Percentiles rank a stretch among this genome's conserved stretches.
Evolutionary conservation across 2,113 vertebrate species (phyloP).

Genomic region (Podocnemis expansa): DNA sequence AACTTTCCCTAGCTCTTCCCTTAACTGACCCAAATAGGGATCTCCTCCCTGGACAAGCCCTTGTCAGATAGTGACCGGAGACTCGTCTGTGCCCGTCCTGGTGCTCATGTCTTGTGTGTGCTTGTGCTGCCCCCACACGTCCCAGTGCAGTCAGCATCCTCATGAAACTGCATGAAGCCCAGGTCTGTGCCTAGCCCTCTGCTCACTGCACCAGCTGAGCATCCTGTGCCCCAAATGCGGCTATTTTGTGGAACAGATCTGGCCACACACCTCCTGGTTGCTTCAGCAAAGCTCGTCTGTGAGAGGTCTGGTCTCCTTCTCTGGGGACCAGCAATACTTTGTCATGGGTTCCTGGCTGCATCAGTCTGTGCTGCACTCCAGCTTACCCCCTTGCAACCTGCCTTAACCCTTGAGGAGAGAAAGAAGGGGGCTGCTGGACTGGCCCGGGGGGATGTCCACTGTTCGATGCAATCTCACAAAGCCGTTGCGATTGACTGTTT

Average conservation of each 20-base stretch:
- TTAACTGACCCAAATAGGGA: neutral
- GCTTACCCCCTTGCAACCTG: neutral
- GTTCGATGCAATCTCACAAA: conserved; percentile 7
- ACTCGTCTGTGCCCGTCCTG: neutral
- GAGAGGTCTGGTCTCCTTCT: neutral
- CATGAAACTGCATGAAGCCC: neutral
- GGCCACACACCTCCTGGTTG: neutral
- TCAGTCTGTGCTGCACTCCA: neutral
- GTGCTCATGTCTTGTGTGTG: accelerated
- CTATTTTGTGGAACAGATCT: neutral
- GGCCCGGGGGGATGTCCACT: neutral
- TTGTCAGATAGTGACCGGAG: neutral
- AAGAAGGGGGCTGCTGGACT: neutral
- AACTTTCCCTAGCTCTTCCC: conserved; percentile 30
- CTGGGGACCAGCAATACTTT: neutral
- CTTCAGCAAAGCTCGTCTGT: neutral
- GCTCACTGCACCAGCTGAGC: neutral
- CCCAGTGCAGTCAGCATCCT: neutral
- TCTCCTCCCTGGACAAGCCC: neutral
- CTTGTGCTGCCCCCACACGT: neutral
- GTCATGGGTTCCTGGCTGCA: neutral
- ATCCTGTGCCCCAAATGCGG: neutral
- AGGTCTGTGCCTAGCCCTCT: neutral
- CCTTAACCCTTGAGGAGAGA: conserved; percentile 24
- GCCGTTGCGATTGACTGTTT: neutral